Percentiles rank a stretch among this genome's conserved stretches.
Conservation (phyloP, 2,888 invertebrate genomes). For the Atethmia centrago region DNA sequence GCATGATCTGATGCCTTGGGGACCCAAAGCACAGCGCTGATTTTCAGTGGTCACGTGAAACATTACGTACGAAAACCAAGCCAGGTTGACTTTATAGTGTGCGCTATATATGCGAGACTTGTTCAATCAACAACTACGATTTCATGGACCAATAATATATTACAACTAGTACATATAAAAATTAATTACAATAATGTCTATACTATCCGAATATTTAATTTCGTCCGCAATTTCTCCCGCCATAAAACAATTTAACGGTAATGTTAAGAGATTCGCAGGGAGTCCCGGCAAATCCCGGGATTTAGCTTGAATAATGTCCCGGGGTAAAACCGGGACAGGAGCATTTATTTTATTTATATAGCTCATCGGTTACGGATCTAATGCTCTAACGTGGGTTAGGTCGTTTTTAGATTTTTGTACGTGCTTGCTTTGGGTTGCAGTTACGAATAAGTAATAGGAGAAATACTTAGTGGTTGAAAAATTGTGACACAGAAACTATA, state of each 20-base stretch:
- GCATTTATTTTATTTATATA: constrained; percentile 71
- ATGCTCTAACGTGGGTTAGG: constrained; percentile 40
- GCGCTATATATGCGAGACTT: background rate
- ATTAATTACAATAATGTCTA: constrained; percentile 32
- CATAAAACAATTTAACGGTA: constrained; percentile 67
- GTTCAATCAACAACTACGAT: background rate
- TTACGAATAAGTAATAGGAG: background rate
- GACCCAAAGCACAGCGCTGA: background rate
- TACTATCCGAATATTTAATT: constrained; percentile 49
- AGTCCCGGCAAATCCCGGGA: constrained; percentile 63
- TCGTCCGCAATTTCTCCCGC: constrained; percentile 49
- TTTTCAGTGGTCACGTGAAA: background rate
- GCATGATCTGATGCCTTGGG: background rate
- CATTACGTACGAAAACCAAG: background rate
- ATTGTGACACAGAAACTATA: background rate
- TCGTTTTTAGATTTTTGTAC: constrained; percentile 15
- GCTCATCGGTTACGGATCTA: constrained; percentile 63
- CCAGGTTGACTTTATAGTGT: background rate
- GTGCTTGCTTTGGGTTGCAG: constrained; percentile 4
- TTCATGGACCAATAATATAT: background rate
- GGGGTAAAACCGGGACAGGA: constrained; percentile 55
- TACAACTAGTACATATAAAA: constrained; percentile 1
- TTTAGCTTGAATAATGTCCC: constrained; percentile 69
- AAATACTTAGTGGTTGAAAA: background rate
- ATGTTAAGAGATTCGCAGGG: constrained; percentile 64